A percentile compares a stretch with the other conserved stretches of the same genome.
phyloP scores from a whole-genome alignment of 1,140 invertebrate species.

The Hyles vespertilio region DNA sequence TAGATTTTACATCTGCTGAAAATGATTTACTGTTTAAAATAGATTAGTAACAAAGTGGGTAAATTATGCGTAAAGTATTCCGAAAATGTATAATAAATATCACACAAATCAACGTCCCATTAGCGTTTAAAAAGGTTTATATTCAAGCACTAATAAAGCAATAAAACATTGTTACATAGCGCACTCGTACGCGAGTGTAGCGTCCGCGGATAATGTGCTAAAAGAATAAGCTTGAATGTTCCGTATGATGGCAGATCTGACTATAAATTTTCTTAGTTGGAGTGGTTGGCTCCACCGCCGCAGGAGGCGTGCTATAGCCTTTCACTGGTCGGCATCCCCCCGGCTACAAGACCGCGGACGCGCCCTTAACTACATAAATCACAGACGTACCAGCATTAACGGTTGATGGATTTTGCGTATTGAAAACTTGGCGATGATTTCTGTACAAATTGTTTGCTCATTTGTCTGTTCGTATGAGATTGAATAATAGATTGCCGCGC shows the following conservation, averaged over 20 bases:
- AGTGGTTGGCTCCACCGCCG: constrained; percentile 38
- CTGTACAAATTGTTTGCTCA: constrained; percentile 16
- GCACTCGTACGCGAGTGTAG: too few relatives aligned
- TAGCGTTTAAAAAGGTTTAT: too few relatives aligned
- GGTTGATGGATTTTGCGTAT: constrained; percentile 46
- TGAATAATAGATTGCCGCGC: neutral
- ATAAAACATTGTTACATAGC: too few relatives aligned
- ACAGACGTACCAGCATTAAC: constrained; percentile 48
- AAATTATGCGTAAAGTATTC: too few relatives aligned
- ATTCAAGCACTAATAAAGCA: too few relatives aligned
- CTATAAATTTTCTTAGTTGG: constrained; percentile 11
- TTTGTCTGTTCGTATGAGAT: neutral
- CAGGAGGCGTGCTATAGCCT: constrained; percentile 62
- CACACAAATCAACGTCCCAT: too few relatives aligned
- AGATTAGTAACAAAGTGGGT: too few relatives aligned
- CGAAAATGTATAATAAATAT: too few relatives aligned
- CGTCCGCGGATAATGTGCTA: too few relatives aligned
- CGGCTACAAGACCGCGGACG: constrained; percentile 39
- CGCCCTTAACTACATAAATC: constrained; percentile 54
- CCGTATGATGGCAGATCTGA: constrained; percentile 18
- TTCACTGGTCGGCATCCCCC: constrained; percentile 43
- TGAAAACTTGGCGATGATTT: constrained; percentile 28
- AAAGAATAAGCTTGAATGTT: too few relatives aligned
- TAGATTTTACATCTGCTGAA: too few relatives aligned
- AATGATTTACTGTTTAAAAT: too few relatives aligned